Conservation (phyloP, 35 echinoderm and acorn worm genomes). For the Strongylocentrotus purpuratus region DNA sequence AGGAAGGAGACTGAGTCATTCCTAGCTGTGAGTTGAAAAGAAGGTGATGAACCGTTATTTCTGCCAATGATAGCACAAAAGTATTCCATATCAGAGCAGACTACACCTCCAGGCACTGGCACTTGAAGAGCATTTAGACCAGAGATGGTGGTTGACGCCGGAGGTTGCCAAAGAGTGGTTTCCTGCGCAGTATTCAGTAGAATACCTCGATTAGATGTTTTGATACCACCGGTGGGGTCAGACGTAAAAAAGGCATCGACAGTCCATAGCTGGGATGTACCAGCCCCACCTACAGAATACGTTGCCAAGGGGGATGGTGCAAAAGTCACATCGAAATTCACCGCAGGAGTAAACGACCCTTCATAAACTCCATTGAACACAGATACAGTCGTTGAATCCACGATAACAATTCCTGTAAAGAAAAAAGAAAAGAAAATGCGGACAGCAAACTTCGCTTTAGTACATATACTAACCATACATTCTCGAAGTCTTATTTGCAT, state of each 20-base stretch:
- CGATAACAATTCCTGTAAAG: neutral
- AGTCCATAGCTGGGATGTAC: neutral
- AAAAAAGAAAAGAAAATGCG: neutral
- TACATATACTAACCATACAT: neutral
- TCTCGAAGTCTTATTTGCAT: neutral
- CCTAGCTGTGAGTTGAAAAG: neutral
- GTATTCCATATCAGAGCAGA: conserved; percentile 16
- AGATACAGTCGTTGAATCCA: neutral
- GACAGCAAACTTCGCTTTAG: neutral
- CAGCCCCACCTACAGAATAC: neutral
- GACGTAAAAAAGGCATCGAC: neutral
- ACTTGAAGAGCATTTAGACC: neutral
- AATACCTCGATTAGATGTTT: neutral
- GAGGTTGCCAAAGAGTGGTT: neutral
- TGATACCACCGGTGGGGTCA: neutral
- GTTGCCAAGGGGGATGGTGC: neutral
- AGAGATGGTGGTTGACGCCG: neutral
- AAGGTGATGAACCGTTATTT: neutral
- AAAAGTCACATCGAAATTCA: neutral
- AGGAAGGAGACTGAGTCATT: neutral
- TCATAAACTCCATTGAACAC: neutral
- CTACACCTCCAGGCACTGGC: neutral
- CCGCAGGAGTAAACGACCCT: neutral
- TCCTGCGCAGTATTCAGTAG: neutral
- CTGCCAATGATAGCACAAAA: neutral